Evolutionary conservation across 2,113 vertebrate species (phyloP).

Genomic region (Oxygymnocypris stewartii): DNA sequence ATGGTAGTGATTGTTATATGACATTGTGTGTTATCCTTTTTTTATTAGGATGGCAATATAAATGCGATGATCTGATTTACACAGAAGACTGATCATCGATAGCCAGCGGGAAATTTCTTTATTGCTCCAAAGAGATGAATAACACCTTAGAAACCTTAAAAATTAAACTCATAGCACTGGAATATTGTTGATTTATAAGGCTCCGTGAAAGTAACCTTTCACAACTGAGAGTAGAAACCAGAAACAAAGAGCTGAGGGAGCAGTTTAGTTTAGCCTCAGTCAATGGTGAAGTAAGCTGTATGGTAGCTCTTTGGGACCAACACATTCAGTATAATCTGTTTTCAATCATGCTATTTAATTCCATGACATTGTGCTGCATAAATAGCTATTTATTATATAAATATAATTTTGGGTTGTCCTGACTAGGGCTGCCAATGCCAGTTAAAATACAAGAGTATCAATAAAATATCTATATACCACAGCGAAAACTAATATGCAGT

Average conservation of each 20-base stretch:
- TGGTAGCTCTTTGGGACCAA: slow-evolving; percentile 10
- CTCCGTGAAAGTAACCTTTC: slow-evolving; percentile 7
- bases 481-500: not conserved
- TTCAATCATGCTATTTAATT: slow-evolving; percentile 14
- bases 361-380: not conserved
- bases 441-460: not conserved
- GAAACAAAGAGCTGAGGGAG: slow-evolving; percentile 30
- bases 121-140: not conserved
- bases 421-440: not conserved
- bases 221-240: not conserved
- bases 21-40: not conserved
- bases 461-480: not conserved
- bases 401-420: not conserved
- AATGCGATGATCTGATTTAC: slow-evolving; percentile 17
- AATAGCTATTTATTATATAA: slow-evolving; percentile 8
- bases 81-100: not conserved
- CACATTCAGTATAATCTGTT: slow-evolving; percentile 38
- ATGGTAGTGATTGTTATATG: slow-evolving; percentile 8
- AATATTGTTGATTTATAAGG: slow-evolving; percentile 34
- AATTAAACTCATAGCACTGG: slow-evolving; percentile 21
- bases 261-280: slow-evolving; percentile 11
- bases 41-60: slow-evolving; percentile 27
- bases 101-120: not conserved
- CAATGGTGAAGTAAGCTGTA: slow-evolving; percentile 40
- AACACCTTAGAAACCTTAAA: slow-evolving; percentile 4